Percentiles rank a stretch among this genome's conserved stretches.
These are phyloP conservation scores for Arge pagana DNA, from an alignment of 2,888 invertebrate species.

Conservation along the genomic window DNA sequence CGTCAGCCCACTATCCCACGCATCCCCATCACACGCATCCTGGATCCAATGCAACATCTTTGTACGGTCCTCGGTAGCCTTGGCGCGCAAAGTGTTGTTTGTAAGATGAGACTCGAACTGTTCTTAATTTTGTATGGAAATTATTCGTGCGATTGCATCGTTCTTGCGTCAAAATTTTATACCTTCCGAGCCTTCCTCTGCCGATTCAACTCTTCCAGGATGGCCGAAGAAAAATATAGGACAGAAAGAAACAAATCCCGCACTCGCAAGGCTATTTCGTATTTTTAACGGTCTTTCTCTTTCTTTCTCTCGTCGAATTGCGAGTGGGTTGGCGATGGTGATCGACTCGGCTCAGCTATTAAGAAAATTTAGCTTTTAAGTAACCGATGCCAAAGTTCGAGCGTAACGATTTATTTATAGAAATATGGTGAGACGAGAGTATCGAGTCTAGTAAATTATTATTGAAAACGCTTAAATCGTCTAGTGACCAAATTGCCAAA, in stretches of 20 bases:
- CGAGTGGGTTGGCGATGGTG: background rate
- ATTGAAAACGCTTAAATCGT: conserved; percentile 21
- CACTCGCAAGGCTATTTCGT: background rate
- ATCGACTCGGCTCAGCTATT: background rate
- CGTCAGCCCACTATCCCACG: conserved; percentile 37
- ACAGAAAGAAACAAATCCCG: too few relatives aligned
- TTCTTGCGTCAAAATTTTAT: too few relatives aligned
- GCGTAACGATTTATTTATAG: background rate
- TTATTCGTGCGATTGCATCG: too few relatives aligned
- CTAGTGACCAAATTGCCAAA: conserved; percentile 14
- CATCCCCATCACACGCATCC: conserved; percentile 47
- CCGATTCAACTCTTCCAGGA: too few relatives aligned
- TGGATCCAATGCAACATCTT: conserved; percentile 43
- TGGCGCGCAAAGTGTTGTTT: too few relatives aligned
- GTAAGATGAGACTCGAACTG: too few relatives aligned
- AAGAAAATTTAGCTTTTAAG: background rate
- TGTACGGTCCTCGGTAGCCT: conserved; percentile 52
- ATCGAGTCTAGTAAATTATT: conserved; percentile 15
- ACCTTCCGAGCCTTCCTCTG: too few relatives aligned
- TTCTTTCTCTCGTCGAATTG: background rate
- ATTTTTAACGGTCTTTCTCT: background rate
- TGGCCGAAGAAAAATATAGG: too few relatives aligned
- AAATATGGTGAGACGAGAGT: background rate
- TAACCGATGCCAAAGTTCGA: conserved; percentile 10
- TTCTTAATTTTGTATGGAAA: too few relatives aligned